Percentiles rank a stretch among this genome's conserved stretches.
Evolutionary conservation across 1,140 invertebrate species (phyloP).

Genomic region (Zaprionus nigranus): DNA sequence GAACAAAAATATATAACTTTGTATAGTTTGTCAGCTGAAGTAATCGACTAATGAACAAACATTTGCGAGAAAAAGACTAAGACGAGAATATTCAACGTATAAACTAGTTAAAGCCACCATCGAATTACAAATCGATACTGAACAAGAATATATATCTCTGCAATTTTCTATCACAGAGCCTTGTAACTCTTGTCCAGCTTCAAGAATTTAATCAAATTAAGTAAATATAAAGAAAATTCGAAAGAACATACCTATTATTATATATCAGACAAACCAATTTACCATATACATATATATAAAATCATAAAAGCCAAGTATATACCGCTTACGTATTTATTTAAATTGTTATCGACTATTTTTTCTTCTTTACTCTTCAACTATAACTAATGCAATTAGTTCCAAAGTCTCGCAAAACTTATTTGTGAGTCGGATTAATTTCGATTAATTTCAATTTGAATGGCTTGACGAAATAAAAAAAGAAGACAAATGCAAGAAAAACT

Average conservation of each 20-base stretch:
- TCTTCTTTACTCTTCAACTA: background rate
- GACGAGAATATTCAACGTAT: background rate
- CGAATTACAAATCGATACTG: background rate
- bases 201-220: too few relatives aligned
- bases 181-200: too few relatives aligned
- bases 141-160: background rate
- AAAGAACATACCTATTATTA: too few relatives aligned
- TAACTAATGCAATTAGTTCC: background rate
- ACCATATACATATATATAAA: too few relatives aligned
- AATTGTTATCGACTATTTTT: background rate
- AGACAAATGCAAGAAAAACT: slow-evolving; percentile 34
- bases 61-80: too few relatives aligned
- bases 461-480: background rate
- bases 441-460: slow-evolving; percentile 38
- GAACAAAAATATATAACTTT: too few relatives aligned
- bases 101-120: background rate
- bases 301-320: too few relatives aligned
- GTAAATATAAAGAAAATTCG: too few relatives aligned
- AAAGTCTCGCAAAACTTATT: slow-evolving; percentile 30
- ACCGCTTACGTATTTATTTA: background rate
- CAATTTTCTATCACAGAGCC: too few relatives aligned
- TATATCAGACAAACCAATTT: too few relatives aligned
- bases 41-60: too few relatives aligned
- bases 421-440: slow-evolving; percentile 46
- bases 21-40: too few relatives aligned